These are phyloP conservation scores for Eilema depressum DNA, from an alignment of 2,888 invertebrate genomes.

Conservation along the genomic window DNA sequence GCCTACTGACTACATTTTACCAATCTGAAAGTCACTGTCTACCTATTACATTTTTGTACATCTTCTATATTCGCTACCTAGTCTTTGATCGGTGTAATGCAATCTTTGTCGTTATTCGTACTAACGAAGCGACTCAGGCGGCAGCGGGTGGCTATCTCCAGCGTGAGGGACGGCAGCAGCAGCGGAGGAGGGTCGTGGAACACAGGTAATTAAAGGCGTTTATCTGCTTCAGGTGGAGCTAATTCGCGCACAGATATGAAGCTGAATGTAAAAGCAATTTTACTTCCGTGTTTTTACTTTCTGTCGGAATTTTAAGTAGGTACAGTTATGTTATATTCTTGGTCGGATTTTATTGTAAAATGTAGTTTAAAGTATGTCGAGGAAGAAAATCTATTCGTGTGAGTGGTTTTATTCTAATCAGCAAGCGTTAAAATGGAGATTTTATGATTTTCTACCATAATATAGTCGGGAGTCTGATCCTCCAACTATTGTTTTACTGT, in stretches of 20 bases:
- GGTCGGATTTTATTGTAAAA: neutral
- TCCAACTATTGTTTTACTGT: too few relatives aligned
- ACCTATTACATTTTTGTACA: neutral
- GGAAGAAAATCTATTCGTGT: neutral
- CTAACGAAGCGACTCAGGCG: conserved; percentile 66
- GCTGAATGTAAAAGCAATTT: conserved; percentile 62
- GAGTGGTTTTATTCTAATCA: neutral
- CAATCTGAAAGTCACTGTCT: too few relatives aligned
- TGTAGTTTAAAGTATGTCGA: neutral
- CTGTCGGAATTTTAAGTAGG: neutral
- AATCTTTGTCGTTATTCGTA: conserved; percentile 70
- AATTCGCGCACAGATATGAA: conserved; percentile 70
- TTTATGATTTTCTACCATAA: too few relatives aligned
- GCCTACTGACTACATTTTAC: too few relatives aligned
- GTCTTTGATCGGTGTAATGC: conserved; percentile 63
- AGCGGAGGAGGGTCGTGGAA: conserved; percentile 46
- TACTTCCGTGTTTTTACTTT: conserved; percentile 12
- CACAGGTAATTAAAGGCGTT: conserved; percentile 76
- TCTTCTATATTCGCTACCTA: conserved; percentile 15
- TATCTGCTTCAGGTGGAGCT: conserved; percentile 80
- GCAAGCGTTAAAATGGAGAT: too few relatives aligned
- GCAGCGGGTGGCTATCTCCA: conserved; percentile 38
- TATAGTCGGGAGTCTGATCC: too few relatives aligned
- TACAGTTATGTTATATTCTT: neutral
- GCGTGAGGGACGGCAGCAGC: conserved; percentile 35